Evolutionary conservation across 1,140 invertebrate species (phyloP), one percentile per base, ranked within the genome.

Genomic region (Grapholita molesta): DNA sequence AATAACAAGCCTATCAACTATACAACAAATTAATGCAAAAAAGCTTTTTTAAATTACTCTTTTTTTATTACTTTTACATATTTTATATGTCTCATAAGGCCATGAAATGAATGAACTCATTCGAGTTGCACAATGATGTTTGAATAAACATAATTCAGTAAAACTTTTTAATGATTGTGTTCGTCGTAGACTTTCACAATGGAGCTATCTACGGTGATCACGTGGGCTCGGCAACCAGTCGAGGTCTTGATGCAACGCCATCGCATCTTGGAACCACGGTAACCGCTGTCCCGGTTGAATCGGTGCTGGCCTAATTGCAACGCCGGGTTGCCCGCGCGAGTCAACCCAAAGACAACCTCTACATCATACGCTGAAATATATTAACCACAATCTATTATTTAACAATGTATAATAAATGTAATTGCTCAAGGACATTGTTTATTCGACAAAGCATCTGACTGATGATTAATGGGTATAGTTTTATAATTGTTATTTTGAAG

Each of bases 271-370:
- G 76, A 71, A 0, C 76, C 76, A 12, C 71, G 72, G 35, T n/a
- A 68, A 6, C 67, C 38, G 12, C 25, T 61, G 0, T 68, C 55
- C 0, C 71, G 68, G 57, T 79, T 78, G 18, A 73, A 83, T 11
- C 79, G 71, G 64, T 83, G 73, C n/a, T 30, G 30, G 3, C 83
- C 83, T 3, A 82, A 11, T 3, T 69, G 71, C 6, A 84, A 74
- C 18, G 79, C 78, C 2, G 73, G 74, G 24, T 83, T 82, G 2
- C 83, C 85, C 12, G 53, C 23, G 1, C 67, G 66, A 11, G 80
- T 76, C 2, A 15, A 71, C 4, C 66, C 73, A 21, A 77, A 84
- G 12, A 74, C 15, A 1, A 71, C 68, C 2, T 24, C 75, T 78
- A 8, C 5, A 48, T 48, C 42, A 21, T 15, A 15, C 11, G 42